Base-by-base conservation (phyloP, 2,888 invertebrate species). In the Andrena hattorfiana region DNA sequence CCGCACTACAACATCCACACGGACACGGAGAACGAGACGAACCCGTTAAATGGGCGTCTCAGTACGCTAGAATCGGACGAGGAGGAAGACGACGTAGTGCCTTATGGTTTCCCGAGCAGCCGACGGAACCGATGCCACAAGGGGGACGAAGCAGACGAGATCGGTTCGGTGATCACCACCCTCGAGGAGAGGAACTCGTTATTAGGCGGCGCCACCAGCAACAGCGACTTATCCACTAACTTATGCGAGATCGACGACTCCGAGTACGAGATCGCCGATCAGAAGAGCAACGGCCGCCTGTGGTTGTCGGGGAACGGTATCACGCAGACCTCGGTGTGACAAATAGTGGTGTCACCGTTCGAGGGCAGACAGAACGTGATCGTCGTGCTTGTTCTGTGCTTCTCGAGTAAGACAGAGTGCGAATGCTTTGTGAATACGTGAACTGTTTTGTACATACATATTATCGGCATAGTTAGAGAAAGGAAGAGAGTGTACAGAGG, bases 211-310 rank as follows among this genome's bases (percentile, higher is more conserved):
- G 95, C 95, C 66, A 95, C 95, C 16, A 98, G 98, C 90, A 96
- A 97, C 94, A 98, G 98, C 94, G 98, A 98, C 94, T 95, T 98
- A 89, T 98, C 98, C 71, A 97, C 97, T 71, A 97, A 97, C 93
- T 95, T 98, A 85, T 98, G 98, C 95, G 98, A 98, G 95, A 98
- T 99, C 92, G 98, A 98, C 94, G 97, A 97, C 94, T 97, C 97
- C 63, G 97, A 97, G 93, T 96, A 96, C 91, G 97, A 97, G 94
- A 94, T 94, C 83, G 90, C 93, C 83, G 94, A 94, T 79, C 93
- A 93, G 78, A 94, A 94, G 87, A 94, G 90, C 83, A 93, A 93
- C 84, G 93, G 93, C 66, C 92, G 93, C 30, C 87, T 92, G 71
- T 94, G 94, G 94, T 89, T 94, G 64, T 91, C 92, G 56, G 91